Conservation (phyloP, 2,888 invertebrate species). For the Chymomyza caudatula region DNA sequence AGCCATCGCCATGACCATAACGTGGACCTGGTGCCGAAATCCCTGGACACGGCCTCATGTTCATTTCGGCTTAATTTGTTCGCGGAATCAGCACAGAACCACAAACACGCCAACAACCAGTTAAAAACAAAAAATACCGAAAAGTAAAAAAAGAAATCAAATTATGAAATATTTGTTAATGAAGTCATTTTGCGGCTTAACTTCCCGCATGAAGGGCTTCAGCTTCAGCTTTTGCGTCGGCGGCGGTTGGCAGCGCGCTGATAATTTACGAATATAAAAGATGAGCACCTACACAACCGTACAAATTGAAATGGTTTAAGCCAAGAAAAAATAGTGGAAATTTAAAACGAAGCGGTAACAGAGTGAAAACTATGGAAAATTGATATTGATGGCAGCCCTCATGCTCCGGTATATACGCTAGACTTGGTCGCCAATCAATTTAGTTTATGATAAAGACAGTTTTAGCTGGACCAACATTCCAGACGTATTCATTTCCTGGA, state of each 20-base stretch:
- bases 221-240: conserved; percentile 13
- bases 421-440: background rate
- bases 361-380: background rate
- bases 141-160: conserved; percentile 15
- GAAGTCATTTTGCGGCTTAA: conserved; percentile 67
- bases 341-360: background rate
- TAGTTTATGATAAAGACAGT: background rate
- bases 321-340: background rate
- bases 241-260: conserved; percentile 24
- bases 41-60: conserved; percentile 22
- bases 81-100: conserved; percentile 46
- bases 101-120: background rate
- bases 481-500: conserved; percentile 41
- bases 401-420: background rate
- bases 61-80: conserved; percentile 66
- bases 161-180: conserved; percentile 64
- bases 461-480: background rate
- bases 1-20: too few species aligned
- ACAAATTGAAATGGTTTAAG: background rate
- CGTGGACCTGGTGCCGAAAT: too few species aligned
- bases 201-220: conserved; percentile 27
- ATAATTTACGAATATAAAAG: conserved; percentile 54
- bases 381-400: background rate
- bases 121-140: background rate
- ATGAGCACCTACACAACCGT: conserved; percentile 44